Conservation (phyloP, 2,888 invertebrate genomes). For the Oscheius sp. region DNA sequence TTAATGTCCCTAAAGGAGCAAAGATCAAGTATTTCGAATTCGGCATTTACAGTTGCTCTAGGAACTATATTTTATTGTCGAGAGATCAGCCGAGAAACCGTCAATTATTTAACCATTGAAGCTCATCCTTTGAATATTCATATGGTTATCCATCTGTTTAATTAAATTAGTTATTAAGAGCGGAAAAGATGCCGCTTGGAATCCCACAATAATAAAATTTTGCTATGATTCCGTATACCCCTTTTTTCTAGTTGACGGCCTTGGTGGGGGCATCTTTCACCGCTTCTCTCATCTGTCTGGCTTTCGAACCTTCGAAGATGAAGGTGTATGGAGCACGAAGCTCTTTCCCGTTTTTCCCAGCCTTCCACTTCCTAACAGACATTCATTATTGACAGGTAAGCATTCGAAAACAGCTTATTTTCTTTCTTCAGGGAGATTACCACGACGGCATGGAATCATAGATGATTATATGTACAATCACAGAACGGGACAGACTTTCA, state of each 20-base stretch:
- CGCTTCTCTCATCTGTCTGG: slow-evolving; percentile 48
- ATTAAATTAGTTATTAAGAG: too few relatives aligned
- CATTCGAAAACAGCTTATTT: neutral
- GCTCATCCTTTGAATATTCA: too few relatives aligned
- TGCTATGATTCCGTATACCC: too few relatives aligned
- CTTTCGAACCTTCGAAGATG: slow-evolving; percentile 50
- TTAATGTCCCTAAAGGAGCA: too few relatives aligned
- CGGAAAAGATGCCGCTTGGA: too few relatives aligned
- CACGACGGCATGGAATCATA: slow-evolving; percentile 52
- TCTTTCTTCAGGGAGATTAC: slow-evolving; percentile 38
- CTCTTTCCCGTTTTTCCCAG: slow-evolving; percentile 55
- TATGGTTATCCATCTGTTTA: too few relatives aligned
- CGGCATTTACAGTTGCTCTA: too few relatives aligned
- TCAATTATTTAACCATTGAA: too few relatives aligned
- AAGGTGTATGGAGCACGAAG: slow-evolving; percentile 51
- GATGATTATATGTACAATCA: slow-evolving; percentile 47
- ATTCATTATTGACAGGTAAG: slow-evolving; percentile 51
- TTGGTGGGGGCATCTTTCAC: slow-evolving; percentile 48
- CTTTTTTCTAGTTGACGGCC: slow-evolving; percentile 54
- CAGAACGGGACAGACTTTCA: slow-evolving; percentile 44
- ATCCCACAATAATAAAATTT: too few relatives aligned
- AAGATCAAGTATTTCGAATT: too few relatives aligned
- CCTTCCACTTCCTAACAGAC: slow-evolving; percentile 50
- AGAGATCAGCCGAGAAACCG: too few relatives aligned
- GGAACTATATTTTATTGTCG: too few relatives aligned